Evolutionary conservation across 1,140 invertebrate genomes (phyloP).

Genomic region (Leptinotarsa lineolata): DNA sequence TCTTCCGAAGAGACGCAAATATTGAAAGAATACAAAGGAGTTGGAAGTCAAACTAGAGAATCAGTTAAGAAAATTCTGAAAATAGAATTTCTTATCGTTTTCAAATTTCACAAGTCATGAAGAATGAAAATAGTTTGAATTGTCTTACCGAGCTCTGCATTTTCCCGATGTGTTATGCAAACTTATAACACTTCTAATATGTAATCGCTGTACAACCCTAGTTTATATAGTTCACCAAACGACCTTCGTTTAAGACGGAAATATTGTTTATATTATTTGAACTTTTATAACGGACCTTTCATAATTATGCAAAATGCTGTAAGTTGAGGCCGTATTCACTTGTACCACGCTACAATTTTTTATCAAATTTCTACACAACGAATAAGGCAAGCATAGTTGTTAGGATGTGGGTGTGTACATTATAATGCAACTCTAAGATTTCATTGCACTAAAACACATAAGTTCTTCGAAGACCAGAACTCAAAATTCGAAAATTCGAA

Average conservation of each 20-base stretch:
- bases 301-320: slow-evolving; percentile 21
- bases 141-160: slow-evolving; percentile 18
- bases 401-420: slow-evolving; percentile 13
- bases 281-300: slow-evolving; percentile 18
- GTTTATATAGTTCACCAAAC: slow-evolving; percentile 17
- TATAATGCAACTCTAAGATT: not conserved
- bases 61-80: not conserved
- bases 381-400: not conserved
- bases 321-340: not conserved
- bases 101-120: too few species aligned
- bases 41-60: not conserved
- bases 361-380: slow-evolving; percentile 19
- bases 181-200: not conserved
- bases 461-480: too few species aligned
- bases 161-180: slow-evolving; percentile 8
- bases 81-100: not conserved
- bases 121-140: not conserved
- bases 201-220: not conserved
- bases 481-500: too few species aligned
- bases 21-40: not conserved
- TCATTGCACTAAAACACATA: not conserved
- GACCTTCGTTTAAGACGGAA: slow-evolving; percentile 19
- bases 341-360: slow-evolving; percentile 11
- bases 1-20: not conserved
- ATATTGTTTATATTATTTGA: slow-evolving; percentile 5